Evolutionary conservation across 2,888 invertebrate species (phyloP).

Genomic region (Drosophila kanekoi): DNA sequence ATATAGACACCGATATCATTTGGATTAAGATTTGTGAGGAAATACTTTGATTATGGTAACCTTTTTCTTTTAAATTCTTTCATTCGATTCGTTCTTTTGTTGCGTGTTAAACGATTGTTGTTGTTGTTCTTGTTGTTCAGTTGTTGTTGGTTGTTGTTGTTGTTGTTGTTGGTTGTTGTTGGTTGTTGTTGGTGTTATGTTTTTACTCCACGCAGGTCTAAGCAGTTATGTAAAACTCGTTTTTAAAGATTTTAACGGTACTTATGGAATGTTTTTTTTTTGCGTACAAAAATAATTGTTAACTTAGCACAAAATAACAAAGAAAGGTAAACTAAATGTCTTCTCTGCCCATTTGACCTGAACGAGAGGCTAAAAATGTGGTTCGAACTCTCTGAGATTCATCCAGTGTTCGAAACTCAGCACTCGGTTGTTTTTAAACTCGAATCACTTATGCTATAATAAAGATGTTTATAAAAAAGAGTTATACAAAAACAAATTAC

Average conservation of each 20-base stretch:
- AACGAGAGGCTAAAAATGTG: slow-evolving; percentile 31
- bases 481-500: slow-evolving; percentile 75
- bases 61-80: slow-evolving; percentile 38
- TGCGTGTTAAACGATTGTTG: slow-evolving; percentile 75
- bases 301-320: slow-evolving; percentile 32
- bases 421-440: slow-evolving; percentile 79
- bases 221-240: slow-evolving; percentile 39
- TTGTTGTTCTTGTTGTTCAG: slow-evolving; percentile 57
- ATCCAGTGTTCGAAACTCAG: slow-evolving; percentile 71
- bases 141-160: slow-evolving; percentile 43
- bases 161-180: slow-evolving; percentile 44
- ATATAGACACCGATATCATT: slow-evolving; percentile 74
- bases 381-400: slow-evolving; percentile 67
- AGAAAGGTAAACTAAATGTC: slow-evolving; percentile 12
- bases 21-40: slow-evolving; percentile 57
- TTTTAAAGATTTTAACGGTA: slow-evolving; percentile 11
- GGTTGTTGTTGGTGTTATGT: slow-evolving; percentile 72
- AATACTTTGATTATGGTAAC: slow-evolving; percentile 62
- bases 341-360: slow-evolving; percentile 19
- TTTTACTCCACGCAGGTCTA: slow-evolving; percentile 59
- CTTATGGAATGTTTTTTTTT: slow-evolving; percentile 39
- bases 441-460: slow-evolving; percentile 80
- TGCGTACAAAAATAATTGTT: slow-evolving; percentile 14
- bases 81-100: slow-evolving; percentile 59
- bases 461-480: slow-evolving; percentile 71